Base-by-base conservation (phyloP, 2,797 vertebrate genomes). In the Enteromius fasciolatus region DNA sequence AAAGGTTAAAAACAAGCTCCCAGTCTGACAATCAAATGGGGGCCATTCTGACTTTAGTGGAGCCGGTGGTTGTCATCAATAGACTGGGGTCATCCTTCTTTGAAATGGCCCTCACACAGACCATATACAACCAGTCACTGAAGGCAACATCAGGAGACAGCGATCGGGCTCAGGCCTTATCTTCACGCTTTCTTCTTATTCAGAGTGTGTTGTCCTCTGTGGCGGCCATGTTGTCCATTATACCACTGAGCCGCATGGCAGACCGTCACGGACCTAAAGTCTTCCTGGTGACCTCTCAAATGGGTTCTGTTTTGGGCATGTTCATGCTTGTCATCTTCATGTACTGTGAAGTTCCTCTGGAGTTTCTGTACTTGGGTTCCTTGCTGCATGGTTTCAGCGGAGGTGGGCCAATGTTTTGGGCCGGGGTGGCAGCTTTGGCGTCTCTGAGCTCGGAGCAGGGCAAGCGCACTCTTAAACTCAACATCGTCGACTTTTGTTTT, bases 401-500 rank as follows among this genome's bases (percentile, higher is more conserved):
- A 11, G 90, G 89, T 1, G 72, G 83, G 14, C 84, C 90, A 1
- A 87, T 85, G n/a, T 91, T 86, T 80, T 91, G 90, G 90, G 88
- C 89, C 0, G 89, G 88, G 1, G 84, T 91, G 73, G 83, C 80
- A 6, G 85, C 90, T 10, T 39, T 88, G 68, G 86, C 89, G 0
- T 83, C 90, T 2, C 80, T 90, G 72, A 85, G 80, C 77, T 90
- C 89, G 0, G 78, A 70, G 18, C 25, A 68, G 59, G 84, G 66
- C 50, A 83, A 61, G n/a, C 89, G 90, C 31, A 91, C 89, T 28
- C 83, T 91, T 61, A 89, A 89, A 82, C 80, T 91, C 59, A 91
- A 90, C 44, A 31, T 80, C 0, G 86, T 91, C 72, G 89, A 90
- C 68, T 86, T 91, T 44, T 87, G 89, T 61, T 75, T 85, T 11